phyloP scores from a whole-genome alignment of 1,140 invertebrate species.

The Stegodyphus dumicola region DNA sequence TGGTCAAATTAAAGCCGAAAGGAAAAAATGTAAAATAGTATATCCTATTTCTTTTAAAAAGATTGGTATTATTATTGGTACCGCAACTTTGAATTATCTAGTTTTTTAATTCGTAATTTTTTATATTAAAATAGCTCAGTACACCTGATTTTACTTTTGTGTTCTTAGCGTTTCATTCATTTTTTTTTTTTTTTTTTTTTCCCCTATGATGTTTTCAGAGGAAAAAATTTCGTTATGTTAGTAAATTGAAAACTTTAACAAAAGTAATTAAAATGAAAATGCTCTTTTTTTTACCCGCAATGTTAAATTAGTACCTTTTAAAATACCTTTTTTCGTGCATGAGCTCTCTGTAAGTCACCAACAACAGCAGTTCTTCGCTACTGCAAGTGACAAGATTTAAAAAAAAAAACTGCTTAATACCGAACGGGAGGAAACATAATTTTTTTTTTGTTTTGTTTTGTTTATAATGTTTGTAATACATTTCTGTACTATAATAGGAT shows the following conservation, averaged over 20 bases:
- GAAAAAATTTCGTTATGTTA: conserved; percentile 33
- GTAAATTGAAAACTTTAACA: conserved; percentile 48
- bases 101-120: conserved; percentile 30
- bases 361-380: no score
- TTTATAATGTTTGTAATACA: no score
- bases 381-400: no score
- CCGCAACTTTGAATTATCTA: conserved; percentile 49
- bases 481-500: no score
- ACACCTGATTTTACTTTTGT: conserved; percentile 3
- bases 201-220: not conserved
- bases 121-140: conserved; percentile 4
- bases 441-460: no score
- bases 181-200: no score
- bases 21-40: conserved; percentile 50
- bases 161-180: conserved; percentile 12
- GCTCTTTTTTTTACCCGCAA: not conserved
- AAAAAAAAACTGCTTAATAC: no score
- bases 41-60: conserved; percentile 61
- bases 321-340: no score
- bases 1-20: conserved; percentile 31
- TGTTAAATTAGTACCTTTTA: no score
- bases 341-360: no score
- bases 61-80: conserved; percentile 60
- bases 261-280: conserved; percentile 48
- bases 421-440: no score